These are phyloP conservation scores for Pitta sordida DNA, from an alignment of 2,113 vertebrate species.

Conservation along the genomic window DNA sequence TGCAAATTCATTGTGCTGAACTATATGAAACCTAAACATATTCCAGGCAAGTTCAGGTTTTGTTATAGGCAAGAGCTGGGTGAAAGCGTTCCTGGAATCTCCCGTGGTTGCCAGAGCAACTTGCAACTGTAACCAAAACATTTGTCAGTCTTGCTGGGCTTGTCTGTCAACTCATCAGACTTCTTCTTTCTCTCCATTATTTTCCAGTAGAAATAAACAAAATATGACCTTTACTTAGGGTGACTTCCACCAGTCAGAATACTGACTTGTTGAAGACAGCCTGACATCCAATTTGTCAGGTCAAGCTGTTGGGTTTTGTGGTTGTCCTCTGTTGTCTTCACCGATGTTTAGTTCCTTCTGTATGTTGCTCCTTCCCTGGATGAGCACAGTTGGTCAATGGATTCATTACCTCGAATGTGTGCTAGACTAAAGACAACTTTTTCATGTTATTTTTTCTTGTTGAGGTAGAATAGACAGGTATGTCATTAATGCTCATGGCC, in stretches of 20 bases:
- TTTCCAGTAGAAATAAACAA: neutral
- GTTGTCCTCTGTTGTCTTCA: neutral
- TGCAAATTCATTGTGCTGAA: conserved; percentile 17
- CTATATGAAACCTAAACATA: conserved; percentile 7
- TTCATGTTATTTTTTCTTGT: neutral
- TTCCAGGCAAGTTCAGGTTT: conserved; percentile 34
- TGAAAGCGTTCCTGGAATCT: conserved; percentile 4
- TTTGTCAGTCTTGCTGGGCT: neutral
- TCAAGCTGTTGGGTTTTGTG: neutral
- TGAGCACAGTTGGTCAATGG: neutral
- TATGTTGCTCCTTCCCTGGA: neutral
- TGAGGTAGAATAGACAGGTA: neutral
- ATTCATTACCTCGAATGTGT: neutral
- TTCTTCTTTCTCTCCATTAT: neutral
- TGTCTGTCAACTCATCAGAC: neutral
- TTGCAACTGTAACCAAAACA: neutral
- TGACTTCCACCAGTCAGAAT: neutral
- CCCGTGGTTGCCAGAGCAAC: neutral
- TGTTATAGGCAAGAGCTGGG: neutral
- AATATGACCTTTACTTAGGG: neutral
- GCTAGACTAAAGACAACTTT: neutral
- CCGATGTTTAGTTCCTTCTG: neutral
- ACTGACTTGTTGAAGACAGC: neutral
- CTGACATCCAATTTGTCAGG: neutral
- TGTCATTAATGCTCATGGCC: neutral